A percentile compares a stretch with the other conserved stretches of the same genome.
Conservation (phyloP, 2,113 vertebrate genomes). For the Strigops habroptila region DNA sequence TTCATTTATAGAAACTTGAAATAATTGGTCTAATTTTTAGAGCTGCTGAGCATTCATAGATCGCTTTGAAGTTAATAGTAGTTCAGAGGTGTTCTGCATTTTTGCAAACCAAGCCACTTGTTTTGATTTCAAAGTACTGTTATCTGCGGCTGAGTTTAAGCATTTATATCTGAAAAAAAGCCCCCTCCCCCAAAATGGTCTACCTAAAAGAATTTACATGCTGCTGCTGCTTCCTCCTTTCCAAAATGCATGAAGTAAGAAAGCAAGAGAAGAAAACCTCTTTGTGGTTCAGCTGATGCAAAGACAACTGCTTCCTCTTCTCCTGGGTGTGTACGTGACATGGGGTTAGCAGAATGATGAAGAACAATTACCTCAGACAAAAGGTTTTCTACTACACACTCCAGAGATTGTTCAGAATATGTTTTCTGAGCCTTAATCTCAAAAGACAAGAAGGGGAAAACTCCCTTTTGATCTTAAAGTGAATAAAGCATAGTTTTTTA, state of each 20-base stretch:
- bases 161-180: background rate
- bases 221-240: background rate
- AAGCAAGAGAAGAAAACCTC: background rate
- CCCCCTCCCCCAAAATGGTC: fast-evolving
- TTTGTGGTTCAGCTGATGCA: background rate
- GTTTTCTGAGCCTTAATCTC: background rate
- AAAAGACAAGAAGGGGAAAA: background rate
- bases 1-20: slow-evolving; percentile 31
- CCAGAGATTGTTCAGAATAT: background rate
- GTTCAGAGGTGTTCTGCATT: slow-evolving; percentile 5
- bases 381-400: background rate
- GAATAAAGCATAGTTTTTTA: background rate
- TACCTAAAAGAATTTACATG: background rate
- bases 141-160: background rate
- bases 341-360: background rate
- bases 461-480: background rate
- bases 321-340: background rate
- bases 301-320: slow-evolving; percentile 26
- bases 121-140: background rate
- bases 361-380: background rate
- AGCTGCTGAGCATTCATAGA: background rate
- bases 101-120: slow-evolving; percentile 24
- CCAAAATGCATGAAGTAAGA: background rate
- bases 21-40: slow-evolving; percentile 45
- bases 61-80: slow-evolving; percentile 39